Conservation (phyloP, 2,113 vertebrate genomes). For the Ascaphus truei region DNA sequence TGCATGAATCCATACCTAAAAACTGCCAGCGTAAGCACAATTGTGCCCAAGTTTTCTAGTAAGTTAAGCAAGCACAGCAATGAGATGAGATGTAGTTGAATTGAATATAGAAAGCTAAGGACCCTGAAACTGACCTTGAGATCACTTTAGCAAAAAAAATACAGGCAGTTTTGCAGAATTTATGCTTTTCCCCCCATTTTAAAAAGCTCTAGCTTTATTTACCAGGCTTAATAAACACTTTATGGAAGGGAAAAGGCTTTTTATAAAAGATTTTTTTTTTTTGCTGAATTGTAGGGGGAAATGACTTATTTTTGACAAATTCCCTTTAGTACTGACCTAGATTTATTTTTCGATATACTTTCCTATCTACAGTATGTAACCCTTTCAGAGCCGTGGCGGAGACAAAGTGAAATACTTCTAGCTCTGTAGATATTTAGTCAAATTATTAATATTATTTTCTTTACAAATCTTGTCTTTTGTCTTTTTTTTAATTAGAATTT, state of each 20-base stretch:
- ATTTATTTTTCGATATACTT: background rate
- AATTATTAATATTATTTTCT: too few relatives aligned
- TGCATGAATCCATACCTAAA: conserved; percentile 68
- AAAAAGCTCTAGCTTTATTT: conserved; percentile 16
- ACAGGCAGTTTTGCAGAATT: conserved; percentile 30
- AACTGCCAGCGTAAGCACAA: conserved; percentile 72
- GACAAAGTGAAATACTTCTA: too few relatives aligned
- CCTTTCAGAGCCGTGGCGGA: too few relatives aligned
- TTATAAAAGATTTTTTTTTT: background rate
- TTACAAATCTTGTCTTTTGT: too few relatives aligned
- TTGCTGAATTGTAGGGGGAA: background rate
- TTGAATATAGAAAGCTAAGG: conserved; percentile 64
- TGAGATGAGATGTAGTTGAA: conserved; percentile 61
- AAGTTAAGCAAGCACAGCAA: conserved; percentile 70
- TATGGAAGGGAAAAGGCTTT: conserved; percentile 1
- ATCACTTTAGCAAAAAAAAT: conserved; percentile 53
- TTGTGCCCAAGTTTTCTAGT: conserved; percentile 65
- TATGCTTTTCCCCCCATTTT: conserved; percentile 45
- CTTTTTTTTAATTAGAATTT: too few relatives aligned
- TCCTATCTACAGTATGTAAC: too few relatives aligned
- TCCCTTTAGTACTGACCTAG: background rate
- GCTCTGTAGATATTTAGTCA: too few relatives aligned
- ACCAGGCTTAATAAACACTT: conserved; percentile 24
- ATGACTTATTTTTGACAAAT: background rate
- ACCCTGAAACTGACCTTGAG: conserved; percentile 63